Conservation (phyloP, 2,888 invertebrate genomes). For the Orchestes rusci region DNA sequence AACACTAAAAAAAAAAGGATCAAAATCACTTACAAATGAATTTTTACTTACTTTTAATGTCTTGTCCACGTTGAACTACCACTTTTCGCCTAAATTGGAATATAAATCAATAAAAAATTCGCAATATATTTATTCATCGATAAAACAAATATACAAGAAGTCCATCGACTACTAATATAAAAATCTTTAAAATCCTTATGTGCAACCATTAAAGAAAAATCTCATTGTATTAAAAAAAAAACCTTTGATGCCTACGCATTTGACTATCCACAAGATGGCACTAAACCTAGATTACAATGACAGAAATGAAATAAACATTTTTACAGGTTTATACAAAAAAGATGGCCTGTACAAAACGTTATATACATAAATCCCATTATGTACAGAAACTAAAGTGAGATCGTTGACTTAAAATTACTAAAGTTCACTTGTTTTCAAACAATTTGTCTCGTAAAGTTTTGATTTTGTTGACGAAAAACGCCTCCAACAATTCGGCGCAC, state of each 20-base stretch:
- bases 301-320: background rate
- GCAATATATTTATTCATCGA: background rate
- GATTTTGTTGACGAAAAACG: conserved; percentile 91
- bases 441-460: conserved; percentile 80
- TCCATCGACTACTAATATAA: conserved; percentile 1
- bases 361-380: background rate
- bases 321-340: too few species aligned
- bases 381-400: background rate
- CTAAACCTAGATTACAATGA: background rate
- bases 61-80: too few species aligned
- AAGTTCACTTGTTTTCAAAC: conserved; percentile 49
- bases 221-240: background rate
- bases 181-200: conserved; percentile 2
- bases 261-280: background rate
- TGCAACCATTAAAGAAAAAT: background rate
- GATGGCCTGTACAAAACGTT: too few species aligned
- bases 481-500: conserved; percentile 92
- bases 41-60: too few species aligned
- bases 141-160: background rate
- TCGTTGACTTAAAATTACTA: background rate
- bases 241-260: background rate
- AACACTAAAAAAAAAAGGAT: too few species aligned
- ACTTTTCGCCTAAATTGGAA: too few species aligned
- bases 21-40: too few species aligned
- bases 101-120: too few species aligned